Evolutionary conservation across 2,113 vertebrate genomes (phyloP), one percentile per base, ranked within the genome.

Genomic region (Rhinoptilus africanus): DNA sequence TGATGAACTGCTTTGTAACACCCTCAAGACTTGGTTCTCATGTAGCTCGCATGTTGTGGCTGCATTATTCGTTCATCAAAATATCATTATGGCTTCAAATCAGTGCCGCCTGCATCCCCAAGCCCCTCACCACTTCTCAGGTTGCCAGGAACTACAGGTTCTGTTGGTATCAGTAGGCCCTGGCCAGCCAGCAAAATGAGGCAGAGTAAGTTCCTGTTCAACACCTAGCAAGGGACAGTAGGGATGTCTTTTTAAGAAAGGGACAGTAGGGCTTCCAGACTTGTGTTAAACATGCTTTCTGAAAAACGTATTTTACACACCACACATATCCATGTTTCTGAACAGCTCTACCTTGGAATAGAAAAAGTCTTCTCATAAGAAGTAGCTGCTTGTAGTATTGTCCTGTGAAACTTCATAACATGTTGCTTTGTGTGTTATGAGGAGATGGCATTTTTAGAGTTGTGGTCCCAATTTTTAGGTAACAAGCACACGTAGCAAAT

Each of bases 1-100:
- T 80, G 92, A 74, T 85, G 60, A 94, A 34, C 80, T 80, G 78
- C 90, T 95, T 47, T 77, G 85, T 85, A 54, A 39, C 68, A 67
- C 37, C 48, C 75, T 92, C 48, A 77, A 85, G 90, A 67, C 4
- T 20, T 54, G 85, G 41, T 35, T 93, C 67, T 87, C 20, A 1
- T 77, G 88, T 90, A 67, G 69, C 56, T 85, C 66, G 12, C 53
- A 7, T 53, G 53, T 54, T 54, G 71, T 56, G 82, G 67, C 47
- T 10, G 37, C 30, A n/a, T 34, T 43, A 21, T 35, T 48, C 53
- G 66, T 64, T 57, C 54, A 80, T 63, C 15, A 80, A n/a, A 27
- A 83, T 45, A 71, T 92, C 75, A 6, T 43, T 41, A 53, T 62
- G 41, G 28, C 45, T 59, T 54, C 62, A 30, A 2, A 45, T 24